phyloP scores from a whole-genome alignment of 2,113 vertebrate genomes.

The Phyllostomus hastatus region DNA sequence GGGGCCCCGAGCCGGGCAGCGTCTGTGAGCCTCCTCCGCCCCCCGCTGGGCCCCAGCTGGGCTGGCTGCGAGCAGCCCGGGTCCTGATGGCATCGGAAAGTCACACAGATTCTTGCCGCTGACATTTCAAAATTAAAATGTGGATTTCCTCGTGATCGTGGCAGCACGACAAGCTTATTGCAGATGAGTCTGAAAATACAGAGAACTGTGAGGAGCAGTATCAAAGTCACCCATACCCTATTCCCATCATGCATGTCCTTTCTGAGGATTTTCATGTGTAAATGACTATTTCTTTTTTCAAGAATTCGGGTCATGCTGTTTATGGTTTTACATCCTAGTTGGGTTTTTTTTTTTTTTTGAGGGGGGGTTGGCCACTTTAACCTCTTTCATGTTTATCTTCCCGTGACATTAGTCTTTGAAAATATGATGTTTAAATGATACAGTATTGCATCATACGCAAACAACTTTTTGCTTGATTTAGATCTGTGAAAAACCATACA shows the following conservation, averaged over 20 bases:
- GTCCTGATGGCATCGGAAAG: not conserved
- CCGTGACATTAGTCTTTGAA: not conserved
- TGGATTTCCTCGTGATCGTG: not conserved
- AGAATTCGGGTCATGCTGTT: not conserved
- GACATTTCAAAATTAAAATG: not conserved
- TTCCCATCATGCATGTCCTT: not conserved
- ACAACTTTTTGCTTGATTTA: not conserved
- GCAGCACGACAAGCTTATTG: not conserved
- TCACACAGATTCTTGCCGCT: not conserved
- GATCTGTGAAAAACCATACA: not conserved
- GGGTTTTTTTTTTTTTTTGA: too few species aligned
- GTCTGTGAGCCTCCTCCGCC: not conserved
- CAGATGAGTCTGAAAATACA: not conserved
- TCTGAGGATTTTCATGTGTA: not conserved
- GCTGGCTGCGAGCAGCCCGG: not conserved
- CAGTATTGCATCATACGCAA: not conserved
- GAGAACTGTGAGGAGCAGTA: not conserved
- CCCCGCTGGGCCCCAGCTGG: not conserved
- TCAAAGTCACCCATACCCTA: not conserved
- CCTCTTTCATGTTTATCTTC: not conserved
- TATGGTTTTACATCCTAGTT: not conserved
- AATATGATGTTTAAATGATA: not conserved
- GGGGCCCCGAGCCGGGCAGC: not conserved
- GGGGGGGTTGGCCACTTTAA: not conserved
- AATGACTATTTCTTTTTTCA: not conserved